Evolutionary conservation across 1,140 invertebrate genomes (phyloP).

Genomic region (Hylyphantes graminicola): DNA sequence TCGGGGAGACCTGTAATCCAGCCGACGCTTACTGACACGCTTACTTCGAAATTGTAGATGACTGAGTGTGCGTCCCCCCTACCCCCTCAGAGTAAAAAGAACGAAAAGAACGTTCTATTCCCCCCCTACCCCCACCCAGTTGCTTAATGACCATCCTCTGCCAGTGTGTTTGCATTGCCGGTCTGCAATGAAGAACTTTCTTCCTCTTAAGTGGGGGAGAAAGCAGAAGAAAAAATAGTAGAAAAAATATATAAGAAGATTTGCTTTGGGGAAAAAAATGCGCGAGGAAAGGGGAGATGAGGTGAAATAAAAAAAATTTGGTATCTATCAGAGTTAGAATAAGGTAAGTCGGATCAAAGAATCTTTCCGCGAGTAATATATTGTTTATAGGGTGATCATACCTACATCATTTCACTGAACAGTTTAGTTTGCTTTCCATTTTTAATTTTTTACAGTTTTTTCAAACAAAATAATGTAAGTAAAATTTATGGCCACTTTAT

Average conservation of each 20-base stretch:
- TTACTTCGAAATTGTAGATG: conserved; percentile 54
- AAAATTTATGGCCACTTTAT: too few relatives aligned
- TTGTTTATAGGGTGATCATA: too few relatives aligned
- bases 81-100: neutral
- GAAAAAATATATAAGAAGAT: conserved; percentile 22
- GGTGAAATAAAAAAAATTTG: neutral
- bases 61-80: conserved; percentile 42
- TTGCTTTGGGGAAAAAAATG: conserved; percentile 10
- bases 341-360: too few relatives aligned
- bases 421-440: too few relatives aligned
- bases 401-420: too few relatives aligned
- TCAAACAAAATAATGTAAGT: too few relatives aligned
- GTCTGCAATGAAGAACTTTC: conserved; percentile 27
- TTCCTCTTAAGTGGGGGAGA: conserved; percentile 41
- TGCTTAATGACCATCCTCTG: conserved; percentile 48
- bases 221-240: neutral
- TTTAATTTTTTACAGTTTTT: too few relatives aligned
- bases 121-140: neutral
- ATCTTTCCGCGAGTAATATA: too few relatives aligned
- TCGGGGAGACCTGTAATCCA: conserved; percentile 51
- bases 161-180: conserved; percentile 44
- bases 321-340: too few relatives aligned
- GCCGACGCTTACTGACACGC: conserved; percentile 46
- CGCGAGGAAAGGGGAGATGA: conserved; percentile 20
- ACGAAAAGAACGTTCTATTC: conserved; percentile 9